Evolutionary conservation across 2,888 invertebrate genomes (phyloP), one percentile per base, ranked within the genome.

Genomic region (Phasia obesa): DNA sequence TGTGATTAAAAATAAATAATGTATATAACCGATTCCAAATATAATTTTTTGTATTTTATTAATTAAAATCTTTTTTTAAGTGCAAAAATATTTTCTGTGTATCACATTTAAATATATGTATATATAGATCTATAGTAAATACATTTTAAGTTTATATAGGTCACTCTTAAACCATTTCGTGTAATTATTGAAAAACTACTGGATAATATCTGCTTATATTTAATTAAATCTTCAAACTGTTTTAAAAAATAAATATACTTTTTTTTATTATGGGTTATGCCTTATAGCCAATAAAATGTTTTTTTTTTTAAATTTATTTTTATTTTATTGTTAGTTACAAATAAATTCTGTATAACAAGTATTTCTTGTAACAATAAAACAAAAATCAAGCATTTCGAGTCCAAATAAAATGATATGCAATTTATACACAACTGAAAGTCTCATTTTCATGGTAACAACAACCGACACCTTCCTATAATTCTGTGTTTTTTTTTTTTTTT

Each of bases 391-490:
- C 27, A n/a, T 42, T 44, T 65, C 21, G 42, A 35, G 19, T 17
- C 25, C 5, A 69, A 69, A 42, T 76, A 27, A 74, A 74, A 78
- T 74, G 82, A 69, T n/a, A n/a, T n/a, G n/a, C n/a, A 82, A 82
- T 73, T 62, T 74, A 74, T 78, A 67, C 47, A 69, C 57, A 47
- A 21, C 74, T 11, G 15, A 83, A 83, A 71, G 79, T 75, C 71
- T 83, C 71, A 76, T 76, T 71, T 71, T 71, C 79, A 71, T 55
- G 67, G 65, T 67, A 79, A 79, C 73, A 74, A 60, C 71, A 57
- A 76, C 35, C 53, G 75, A 79, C 83, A 83, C 75, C 83, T 83
- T 79, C 67, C 79, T 76, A 49, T 23, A 51, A 60, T 38, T 47
- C 21, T 17, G 31, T 6, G 11, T 23, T 47, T 47, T 21, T 47